Base-by-base conservation (phyloP, 2,797 vertebrate species). In the Halcyon leucocephala region DNA sequence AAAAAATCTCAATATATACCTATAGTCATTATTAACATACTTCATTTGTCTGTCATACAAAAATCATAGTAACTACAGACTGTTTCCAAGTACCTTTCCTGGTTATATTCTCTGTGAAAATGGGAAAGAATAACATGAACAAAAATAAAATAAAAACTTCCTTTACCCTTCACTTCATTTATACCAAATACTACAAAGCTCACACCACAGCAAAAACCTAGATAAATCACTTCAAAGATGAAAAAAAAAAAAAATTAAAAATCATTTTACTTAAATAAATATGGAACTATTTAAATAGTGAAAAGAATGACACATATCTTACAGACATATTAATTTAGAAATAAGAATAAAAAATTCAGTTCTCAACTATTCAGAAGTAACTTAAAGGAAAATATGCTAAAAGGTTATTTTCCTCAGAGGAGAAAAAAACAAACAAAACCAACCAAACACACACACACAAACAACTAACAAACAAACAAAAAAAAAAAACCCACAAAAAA, bases 51-150 rank as follows among this genome's bases (percentile, higher is more conserved):
- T 91, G 49, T 90, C 44, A 93, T 76, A 93, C 57, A 95, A 95
- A 91, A 94, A 92, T 81, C 48, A 48, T 3, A 84, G 35, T 58
- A 92, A 77, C n/a, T 87, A 67, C 35, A 85, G 60, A 91, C 24
- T 55, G 31, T 70, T 92, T 92, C 84, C 10, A 5, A 90, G n/a
- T 35, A 62, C 77, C 58, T 85, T 82, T 71, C 62, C 77, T 93
- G 31, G 25, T 69, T 95, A 86, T 84, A 92, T 64, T 96, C 22
- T 95, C 11, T n/a, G 89, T 93, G 77, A 86, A 94, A 90, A 73
- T 60, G n/a, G 52, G 31, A 92, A 84, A 88, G 15, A 82, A 41
- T 51, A 81, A 69, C 46, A 65, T 18, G 12, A 84, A 84, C 0
- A 4, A 80, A 87, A 89, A 90, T 62, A 89, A 84, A 89, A 76